These are phyloP conservation scores for Atherinosoma microstoma DNA, from an alignment of 2,797 vertebrate genomes.

Conservation along the genomic window DNA sequence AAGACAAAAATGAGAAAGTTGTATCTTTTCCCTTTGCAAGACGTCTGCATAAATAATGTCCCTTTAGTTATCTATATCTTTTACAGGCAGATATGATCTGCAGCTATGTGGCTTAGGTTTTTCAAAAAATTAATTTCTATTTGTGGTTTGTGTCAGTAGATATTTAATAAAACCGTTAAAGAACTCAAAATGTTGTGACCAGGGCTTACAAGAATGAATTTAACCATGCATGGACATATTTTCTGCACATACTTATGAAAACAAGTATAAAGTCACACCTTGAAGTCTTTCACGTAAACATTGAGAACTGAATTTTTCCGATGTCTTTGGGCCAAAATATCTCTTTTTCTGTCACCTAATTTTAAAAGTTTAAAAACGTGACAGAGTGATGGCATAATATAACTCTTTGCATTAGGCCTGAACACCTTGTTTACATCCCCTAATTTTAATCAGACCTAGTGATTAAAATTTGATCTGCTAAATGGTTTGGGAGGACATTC, in stretches of 20 bases:
- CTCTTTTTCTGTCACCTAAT: neutral
- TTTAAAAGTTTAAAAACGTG: neutral
- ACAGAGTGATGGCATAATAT: neutral
- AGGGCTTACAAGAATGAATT: neutral
- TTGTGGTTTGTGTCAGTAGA: too few species aligned
- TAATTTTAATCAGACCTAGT: neutral
- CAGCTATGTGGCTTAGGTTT: neutral
- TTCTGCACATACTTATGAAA: neutral
- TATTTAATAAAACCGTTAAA: neutral
- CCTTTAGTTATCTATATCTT: too few species aligned
- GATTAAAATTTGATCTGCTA: neutral
- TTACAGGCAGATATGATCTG: neutral
- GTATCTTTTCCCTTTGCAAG: neutral
- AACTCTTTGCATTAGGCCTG: neutral
- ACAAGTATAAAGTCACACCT: neutral
- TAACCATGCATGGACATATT: neutral
- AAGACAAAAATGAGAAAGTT: neutral
- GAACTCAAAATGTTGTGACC: neutral
- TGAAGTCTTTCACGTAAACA: neutral
- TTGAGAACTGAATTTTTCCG: neutral
- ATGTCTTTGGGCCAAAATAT: neutral
- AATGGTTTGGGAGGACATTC: neutral
- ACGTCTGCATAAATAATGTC: too few species aligned
- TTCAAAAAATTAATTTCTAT: neutral
- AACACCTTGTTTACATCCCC: neutral